These are phyloP conservation scores for Platichthys flesus DNA, from an alignment of 2,113 vertebrate genomes.

Conservation along the genomic window DNA sequence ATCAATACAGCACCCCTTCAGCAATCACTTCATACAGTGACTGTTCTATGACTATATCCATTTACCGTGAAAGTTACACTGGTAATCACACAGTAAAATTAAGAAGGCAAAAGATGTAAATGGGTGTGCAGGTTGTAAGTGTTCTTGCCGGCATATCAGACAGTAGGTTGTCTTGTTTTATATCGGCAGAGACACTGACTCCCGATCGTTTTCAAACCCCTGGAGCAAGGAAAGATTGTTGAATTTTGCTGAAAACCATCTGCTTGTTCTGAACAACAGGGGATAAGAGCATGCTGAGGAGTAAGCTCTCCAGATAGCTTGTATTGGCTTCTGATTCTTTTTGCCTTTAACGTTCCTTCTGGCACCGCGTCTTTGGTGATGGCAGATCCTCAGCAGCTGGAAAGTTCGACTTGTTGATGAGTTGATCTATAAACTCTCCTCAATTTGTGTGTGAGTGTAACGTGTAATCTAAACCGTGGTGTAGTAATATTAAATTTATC, in stretches of 20 bases:
- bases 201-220: constrained; percentile 65
- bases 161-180: constrained; percentile 47
- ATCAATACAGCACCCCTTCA: not conserved
- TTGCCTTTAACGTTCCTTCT: constrained; percentile 74
- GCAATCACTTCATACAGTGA: constrained; percentile 3
- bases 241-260: constrained; percentile 73
- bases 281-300: constrained; percentile 70
- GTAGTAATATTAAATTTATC: constrained; percentile 8
- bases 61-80: not conserved
- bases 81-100: constrained; percentile 5
- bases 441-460: constrained; percentile 34
- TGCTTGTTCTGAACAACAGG: constrained; percentile 71
- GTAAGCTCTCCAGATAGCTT: constrained; percentile 70
- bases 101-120: constrained; percentile 4
- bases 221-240: constrained; percentile 70
- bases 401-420: constrained; percentile 53
- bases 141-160: constrained; percentile 45
- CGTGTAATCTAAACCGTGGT: not conserved
- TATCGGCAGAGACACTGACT: constrained; percentile 57
- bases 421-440: constrained; percentile 44
- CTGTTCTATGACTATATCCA: not conserved
- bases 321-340: constrained; percentile 66
- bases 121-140: constrained; percentile 17
- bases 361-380: constrained; percentile 67
- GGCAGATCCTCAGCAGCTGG: constrained; percentile 42